Base-by-base conservation (phyloP, 2,888 invertebrate genomes). In the Glaucopsyche alexis region DNA sequence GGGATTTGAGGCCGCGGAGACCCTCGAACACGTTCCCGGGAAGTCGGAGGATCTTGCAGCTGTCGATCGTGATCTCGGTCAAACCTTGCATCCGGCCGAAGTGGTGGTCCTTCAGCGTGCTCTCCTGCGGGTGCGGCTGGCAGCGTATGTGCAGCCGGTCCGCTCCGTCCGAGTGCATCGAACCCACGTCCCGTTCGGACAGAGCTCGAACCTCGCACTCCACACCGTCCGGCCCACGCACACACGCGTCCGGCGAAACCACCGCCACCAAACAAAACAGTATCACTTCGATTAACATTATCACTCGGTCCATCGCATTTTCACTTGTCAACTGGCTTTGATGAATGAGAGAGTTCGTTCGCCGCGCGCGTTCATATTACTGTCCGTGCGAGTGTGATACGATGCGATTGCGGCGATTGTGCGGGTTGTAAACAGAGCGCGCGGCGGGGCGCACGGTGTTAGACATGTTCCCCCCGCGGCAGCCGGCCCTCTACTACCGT, bases 1-100 rank as follows among this genome's bases (percentile, higher is more conserved):
- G 93, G 76, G 95, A 95, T 85, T 96, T 96, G 75, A 98, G 93
- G 76, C 96, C 96, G 79, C 95, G 94, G 29, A 98, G 90, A 0
- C 97, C 97, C 78, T 96, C 95, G 85, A 98, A 97, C 49, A 96
- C 95, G 80, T 96, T 95, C 40, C 95, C 94, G 13, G 96, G 96
- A 76, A 98, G 93, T 70, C 95, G 95, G 74, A 96, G 94, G 78
- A 98, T 91, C 87, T 97, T 97, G 91, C 97, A 98, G 82, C 95
- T 94, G 80, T 94, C 94, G 79, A 98, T 93, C 78, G 94, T 93
- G 79, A 98, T 93, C 83, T 96, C 96, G 80, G 96, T 96, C 78
- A 98, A 93, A 82, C 96, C 96, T 85, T 95, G 95, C 79, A 98
- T 93, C 75, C 95, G 94, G 74, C 95, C 94, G 90, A 97, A 96